Base-by-base conservation (phyloP, 2,888 invertebrate species). In the Cistogaster globosa region DNA sequence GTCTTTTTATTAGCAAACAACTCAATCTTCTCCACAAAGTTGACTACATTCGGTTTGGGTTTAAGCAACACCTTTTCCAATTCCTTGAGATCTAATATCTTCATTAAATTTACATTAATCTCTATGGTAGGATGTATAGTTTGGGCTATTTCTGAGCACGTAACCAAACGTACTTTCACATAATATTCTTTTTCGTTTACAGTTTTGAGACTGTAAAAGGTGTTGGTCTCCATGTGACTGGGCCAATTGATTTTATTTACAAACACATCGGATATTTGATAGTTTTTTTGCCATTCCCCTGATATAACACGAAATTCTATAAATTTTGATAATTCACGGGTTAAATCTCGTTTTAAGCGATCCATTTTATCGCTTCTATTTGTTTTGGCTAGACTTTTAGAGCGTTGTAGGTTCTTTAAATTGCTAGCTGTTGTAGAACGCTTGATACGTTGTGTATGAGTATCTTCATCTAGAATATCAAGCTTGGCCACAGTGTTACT, bases 11-110 rank as follows among this genome's bases (percentile, higher is more conserved):
- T 89, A 1, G 93, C 91, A 87, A 90, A 91, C 45, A 93, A 83
- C 86, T 93, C 92, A 36, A 93, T 91, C 86, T 92, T 92, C 79
- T 93, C 93, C 6, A 93, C 89, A 87, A 92, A 92, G 88, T 93
- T 93, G 1, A 91, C 86, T 1, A 92, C 90, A 57, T 90, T 90
- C 0, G 90, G 89, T 77, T 92, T 92, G 0, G 92, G 90, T 14
- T 88, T 89, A 0, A 93, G 83, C 0, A 90, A 90, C 12, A 93
- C 89, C 16, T 91, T 90, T 78, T 92, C 92, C 65, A 91, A 87
- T 85, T 92, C 92, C 26, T 90, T 90, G 4, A 93, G 88, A 48
- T 90, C 89, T 16, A 93, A 72, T 32, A 92, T 71, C 63, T 92
- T 91, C 90, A 93, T 92, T 16, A 93, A 87, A 81, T 91, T 91